A percentile compares a stretch with the other conserved stretches of the same genome.
Conservation (phyloP, 2,113 vertebrate species). For the Hemiscyllium ocellatum region DNA sequence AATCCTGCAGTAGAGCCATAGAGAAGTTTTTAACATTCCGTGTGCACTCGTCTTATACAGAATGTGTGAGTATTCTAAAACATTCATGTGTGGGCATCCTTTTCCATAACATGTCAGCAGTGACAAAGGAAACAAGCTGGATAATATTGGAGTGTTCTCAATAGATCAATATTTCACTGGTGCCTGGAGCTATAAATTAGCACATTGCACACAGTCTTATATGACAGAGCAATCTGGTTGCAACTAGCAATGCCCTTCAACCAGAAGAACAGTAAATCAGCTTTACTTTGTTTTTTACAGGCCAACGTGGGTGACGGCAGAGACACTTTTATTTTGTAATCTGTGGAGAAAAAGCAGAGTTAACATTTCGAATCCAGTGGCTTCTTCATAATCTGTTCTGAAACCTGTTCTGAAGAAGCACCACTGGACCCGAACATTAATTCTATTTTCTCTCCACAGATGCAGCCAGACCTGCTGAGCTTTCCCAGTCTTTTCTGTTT, state of each 20-base stretch:
- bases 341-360: too few relatives aligned
- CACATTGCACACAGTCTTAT: neutral
- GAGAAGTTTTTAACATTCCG: neutral
- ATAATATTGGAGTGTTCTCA: neutral
- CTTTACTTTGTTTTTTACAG: neutral
- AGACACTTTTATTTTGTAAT: neutral
- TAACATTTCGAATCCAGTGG: too few relatives aligned
- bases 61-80: neutral
- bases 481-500: too few relatives aligned
- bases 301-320: neutral
- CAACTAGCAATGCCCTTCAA: neutral
- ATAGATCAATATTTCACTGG: neutral
- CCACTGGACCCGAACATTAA: too few relatives aligned
- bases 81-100: neutral
- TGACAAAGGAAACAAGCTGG: neutral
- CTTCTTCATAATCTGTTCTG: too few relatives aligned
- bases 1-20: neutral
- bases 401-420: too few relatives aligned
- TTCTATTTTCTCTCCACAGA: too few relatives aligned
- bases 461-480: too few relatives aligned
- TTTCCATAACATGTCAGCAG: neutral
- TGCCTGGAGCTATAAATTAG: neutral
- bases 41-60: neutral
- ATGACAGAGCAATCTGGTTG: neutral
- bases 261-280: neutral